Evolutionary conservation across 2,888 invertebrate genomes (phyloP), one percentile per base, ranked within the genome.

Genomic region (Neoitamus cyanurus): DNA sequence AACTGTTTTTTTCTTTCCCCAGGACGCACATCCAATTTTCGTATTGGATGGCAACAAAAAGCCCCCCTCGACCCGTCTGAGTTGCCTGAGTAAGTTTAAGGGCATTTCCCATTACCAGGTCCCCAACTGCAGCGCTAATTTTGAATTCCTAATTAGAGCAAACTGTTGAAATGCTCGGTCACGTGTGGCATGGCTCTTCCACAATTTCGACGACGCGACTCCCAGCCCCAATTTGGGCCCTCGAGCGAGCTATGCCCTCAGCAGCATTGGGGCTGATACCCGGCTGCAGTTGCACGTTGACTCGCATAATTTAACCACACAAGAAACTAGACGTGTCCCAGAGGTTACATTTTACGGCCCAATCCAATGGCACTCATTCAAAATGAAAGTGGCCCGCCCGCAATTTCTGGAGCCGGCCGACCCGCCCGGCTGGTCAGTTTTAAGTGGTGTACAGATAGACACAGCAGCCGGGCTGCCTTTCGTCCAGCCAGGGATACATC

Each of bases 161-260:
- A 80, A 58, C 78, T 80, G 82, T 69, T 69, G 69, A 82, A 82
- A 82, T 82, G 82, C 82, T 31, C 9, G 42, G 82, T 82, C 82
- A 82, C 82, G 82, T 82, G 82, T 28, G 36, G 13, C 25, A 36
- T 37, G 36, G n/a, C 30, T 82, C 31, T 25, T n/a, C 31, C 69
- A 82, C 69, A 37, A 68, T 25, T 69, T 37, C 20, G n/a, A 68
- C 77, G 15, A 58, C 48, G 34, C n/a, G 20, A 20, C 31, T n/a
- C 46, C 15, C 28, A 30, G n/a, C 48, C 25, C 77, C 28, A 46
- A 46, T 30, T 30, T 9, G 3, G 7, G 13, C 42, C 37, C 37
- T 11, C 9, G 11, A 37, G 37, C n/a, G 37, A 37, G 37, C 37
- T 9, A 15, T 3, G 0, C 1, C 20, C 13, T 68, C n/a, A n/a